Evolutionary conservation across 2,888 invertebrate species (phyloP).

Genomic region (Strigamia maritima): DNA sequence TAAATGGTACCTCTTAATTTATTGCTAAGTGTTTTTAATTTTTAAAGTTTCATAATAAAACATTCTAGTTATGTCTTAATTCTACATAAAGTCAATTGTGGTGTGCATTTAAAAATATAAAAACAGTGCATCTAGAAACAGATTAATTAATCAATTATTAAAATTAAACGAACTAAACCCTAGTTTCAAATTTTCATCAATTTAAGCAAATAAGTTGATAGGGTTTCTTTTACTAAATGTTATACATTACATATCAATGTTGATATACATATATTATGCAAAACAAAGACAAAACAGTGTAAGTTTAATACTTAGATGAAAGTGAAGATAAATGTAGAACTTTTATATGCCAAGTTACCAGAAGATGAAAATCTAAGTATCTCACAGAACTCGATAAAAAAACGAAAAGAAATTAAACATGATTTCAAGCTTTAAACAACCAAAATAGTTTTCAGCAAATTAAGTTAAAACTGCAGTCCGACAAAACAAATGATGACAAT

Average conservation of each 20-base stretch:
- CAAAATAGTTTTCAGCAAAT: not conserved
- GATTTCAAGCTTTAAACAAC: not conserved
- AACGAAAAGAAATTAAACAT: not conserved
- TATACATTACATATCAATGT: constrained; percentile 7
- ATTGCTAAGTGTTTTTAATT: not conserved
- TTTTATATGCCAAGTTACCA: constrained; percentile 20
- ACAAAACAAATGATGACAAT: not conserved
- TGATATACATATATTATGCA: constrained; percentile 21
- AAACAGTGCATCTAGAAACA: not conserved
- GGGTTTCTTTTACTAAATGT: not conserved
- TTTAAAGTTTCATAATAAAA: not conserved
- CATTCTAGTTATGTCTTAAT: not conserved
- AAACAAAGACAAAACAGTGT: constrained; percentile 21
- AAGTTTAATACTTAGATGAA: constrained; percentile 20
- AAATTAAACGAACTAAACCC: not conserved
- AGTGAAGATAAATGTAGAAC: not conserved
- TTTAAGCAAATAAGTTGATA: not conserved
- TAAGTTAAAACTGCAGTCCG: not conserved
- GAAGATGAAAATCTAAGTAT: not conserved
- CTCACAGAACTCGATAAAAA: not conserved
- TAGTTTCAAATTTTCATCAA: not conserved
- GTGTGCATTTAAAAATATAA: not conserved
- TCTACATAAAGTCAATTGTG: not conserved
- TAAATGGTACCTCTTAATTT: not conserved
- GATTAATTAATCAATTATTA: not conserved